A percentile compares a stretch with the other conserved stretches of the same genome.
phyloP scores from a whole-genome alignment of 2,888 invertebrate genomes.

The Hydrotaea diabolus region DNA sequence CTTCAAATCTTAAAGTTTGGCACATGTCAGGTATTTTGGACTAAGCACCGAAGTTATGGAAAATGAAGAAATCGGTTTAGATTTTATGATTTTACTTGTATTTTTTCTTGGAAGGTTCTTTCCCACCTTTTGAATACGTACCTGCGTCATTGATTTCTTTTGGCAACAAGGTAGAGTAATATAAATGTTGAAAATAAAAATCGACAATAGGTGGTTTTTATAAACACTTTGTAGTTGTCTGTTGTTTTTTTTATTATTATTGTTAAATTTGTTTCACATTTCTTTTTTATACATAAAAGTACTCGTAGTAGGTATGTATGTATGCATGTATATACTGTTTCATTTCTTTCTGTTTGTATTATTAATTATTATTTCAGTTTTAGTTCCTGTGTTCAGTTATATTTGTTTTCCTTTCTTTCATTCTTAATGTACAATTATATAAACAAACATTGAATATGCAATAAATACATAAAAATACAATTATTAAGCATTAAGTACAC shows the following conservation, averaged over 20 bases:
- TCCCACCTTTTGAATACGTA: too few relatives aligned
- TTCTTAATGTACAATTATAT: slow-evolving; percentile 37
- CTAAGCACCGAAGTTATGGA: too few relatives aligned
- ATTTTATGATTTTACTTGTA: too few relatives aligned
- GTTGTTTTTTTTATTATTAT: slow-evolving; percentile 54
- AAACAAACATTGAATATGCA: slow-evolving; percentile 61
- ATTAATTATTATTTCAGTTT: slow-evolving; percentile 30
- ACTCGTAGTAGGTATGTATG: slow-evolving; percentile 46
- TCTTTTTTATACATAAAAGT: slow-evolving; percentile 57
- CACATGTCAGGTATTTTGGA: too few relatives aligned
- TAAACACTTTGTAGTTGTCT: slow-evolving; percentile 54
- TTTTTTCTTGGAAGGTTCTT: too few relatives aligned
- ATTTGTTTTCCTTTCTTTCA: too few relatives aligned
- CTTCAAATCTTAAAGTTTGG: too few relatives aligned
- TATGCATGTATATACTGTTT: slow-evolving; percentile 54
- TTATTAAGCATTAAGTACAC: slow-evolving; percentile 63
- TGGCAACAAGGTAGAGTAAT: too few relatives aligned
- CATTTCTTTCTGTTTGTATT: slow-evolving; percentile 17
- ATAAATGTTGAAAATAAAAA: neutral
- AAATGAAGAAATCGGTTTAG: too few relatives aligned
- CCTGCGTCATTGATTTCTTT: too few relatives aligned
- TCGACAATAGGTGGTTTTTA: slow-evolving; percentile 31
- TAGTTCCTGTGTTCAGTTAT: slow-evolving; percentile 49
- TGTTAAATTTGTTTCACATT: slow-evolving; percentile 56
- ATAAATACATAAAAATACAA: slow-evolving; percentile 55